Base-by-base conservation (phyloP, 2,888 invertebrate species). In the Lepetodrilus schrolli region DNA sequence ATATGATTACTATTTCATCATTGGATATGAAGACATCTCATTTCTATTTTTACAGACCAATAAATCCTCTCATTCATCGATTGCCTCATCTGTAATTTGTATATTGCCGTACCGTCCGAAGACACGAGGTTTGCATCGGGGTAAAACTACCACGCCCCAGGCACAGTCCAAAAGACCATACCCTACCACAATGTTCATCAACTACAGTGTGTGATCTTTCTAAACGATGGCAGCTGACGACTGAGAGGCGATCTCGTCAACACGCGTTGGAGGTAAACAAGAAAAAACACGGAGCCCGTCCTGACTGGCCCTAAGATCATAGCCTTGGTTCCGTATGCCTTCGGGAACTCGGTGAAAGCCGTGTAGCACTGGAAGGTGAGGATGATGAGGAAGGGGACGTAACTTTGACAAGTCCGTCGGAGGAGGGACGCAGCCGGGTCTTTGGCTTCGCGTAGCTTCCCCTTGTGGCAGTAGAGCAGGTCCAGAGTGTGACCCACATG, bases 321-420 rank as follows among this genome's bases (percentile, higher is more conserved):
- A 0, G 96, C 94, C 87, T 95, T 89, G 0, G 93, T 94, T 8
- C 96, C 96, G 91, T 96, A 96, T 17, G 95, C 95, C 81, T 94
- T 88, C 93, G 94, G 95, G 88, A 95, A 96, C 88, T 94, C 94
- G 5, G 75, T 75, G 21, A 82, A 70, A 7, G 86, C 84, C 20
- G 87, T 75, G 87, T 95, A 95, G 0, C 94, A 93, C 90, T 94
- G 92, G 73, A 93, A 86, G 70, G 93, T 86, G 88, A 88, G 37
- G 21, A 88, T 66, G 21, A 82, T 43, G 20, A 78, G 17, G 30
- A 87, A 84, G 8, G 85, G 85, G 65, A 84, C 68, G 30, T 82
- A 78, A 10, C 83, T 70, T 69, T 81, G 78, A 23, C 79, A 65
- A 4, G 78, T 30, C 66, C 76, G 70, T 48, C 80, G 77, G 23